Evolutionary conservation across 2,113 vertebrate species (phyloP).

Genomic region (Pseudorasbora parva): DNA sequence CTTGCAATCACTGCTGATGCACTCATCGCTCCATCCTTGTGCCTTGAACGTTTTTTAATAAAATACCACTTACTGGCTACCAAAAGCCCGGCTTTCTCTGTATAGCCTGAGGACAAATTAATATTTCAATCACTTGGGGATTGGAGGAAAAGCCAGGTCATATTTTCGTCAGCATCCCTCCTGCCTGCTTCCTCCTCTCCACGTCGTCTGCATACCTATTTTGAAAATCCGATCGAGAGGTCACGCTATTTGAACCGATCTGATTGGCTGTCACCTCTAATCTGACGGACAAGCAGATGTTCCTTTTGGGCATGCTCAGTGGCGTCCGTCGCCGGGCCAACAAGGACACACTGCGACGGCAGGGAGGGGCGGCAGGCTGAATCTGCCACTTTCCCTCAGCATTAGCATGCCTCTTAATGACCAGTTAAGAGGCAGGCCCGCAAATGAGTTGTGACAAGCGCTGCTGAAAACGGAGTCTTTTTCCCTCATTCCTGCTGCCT

Average conservation of each 20-base stretch:
- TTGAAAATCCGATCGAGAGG: constrained; percentile 74
- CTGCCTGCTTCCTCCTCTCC: constrained; percentile 55
- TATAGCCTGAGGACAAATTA: constrained; percentile 89
- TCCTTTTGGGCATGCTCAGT: constrained; percentile 86
- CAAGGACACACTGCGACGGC: constrained; percentile 73
- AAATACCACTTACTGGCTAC: constrained; percentile 87
- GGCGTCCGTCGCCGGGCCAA: constrained; percentile 84
- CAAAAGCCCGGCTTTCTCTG: constrained; percentile 78
- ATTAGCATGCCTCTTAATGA: constrained; percentile 98
- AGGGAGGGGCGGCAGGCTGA: constrained; percentile 80
- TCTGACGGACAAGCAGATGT: constrained; percentile 81
- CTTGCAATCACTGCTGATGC: constrained; percentile 65
- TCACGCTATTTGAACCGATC: constrained; percentile 77
- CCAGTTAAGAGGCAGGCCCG: constrained; percentile 91
- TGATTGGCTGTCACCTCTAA: constrained; percentile 89
- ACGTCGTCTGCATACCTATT: constrained; percentile 70
- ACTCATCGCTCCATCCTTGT: constrained; percentile 58
- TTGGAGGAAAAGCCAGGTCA: constrained; percentile 73
- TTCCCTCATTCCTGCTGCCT: constrained; percentile 84
- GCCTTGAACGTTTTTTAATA: constrained; percentile 72
- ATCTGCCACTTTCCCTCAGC: constrained; percentile 97
- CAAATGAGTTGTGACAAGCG: constrained; percentile 98
- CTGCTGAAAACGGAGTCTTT: constrained; percentile 88
- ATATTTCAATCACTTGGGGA: constrained; percentile 94
- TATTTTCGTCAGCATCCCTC: constrained; percentile 81